phyloP scores from a whole-genome alignment of 2,113 vertebrate genomes.

The Corythornis vintsioides region DNA sequence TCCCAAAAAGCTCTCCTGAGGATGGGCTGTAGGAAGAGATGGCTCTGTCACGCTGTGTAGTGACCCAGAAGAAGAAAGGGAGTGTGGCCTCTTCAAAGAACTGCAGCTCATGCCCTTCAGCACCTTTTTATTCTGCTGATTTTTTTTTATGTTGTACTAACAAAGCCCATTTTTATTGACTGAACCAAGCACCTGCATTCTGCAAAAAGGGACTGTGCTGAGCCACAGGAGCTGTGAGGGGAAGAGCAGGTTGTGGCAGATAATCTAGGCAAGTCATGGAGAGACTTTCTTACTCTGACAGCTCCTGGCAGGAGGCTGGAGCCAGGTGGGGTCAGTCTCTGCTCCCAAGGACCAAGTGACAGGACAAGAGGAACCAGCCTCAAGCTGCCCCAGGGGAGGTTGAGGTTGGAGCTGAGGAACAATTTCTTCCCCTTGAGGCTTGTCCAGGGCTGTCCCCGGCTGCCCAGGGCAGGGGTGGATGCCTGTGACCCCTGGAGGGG shows the following conservation, averaged over 20 bases:
- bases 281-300: too few species aligned
- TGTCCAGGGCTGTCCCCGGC: too few species aligned
- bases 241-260: not conserved
- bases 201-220: not conserved
- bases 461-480: too few species aligned
- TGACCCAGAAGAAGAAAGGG: not conserved
- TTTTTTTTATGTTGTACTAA: not conserved
- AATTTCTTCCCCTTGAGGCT: too few species aligned
- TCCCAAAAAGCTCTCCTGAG: not conserved
- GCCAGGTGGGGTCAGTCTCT: too few species aligned
- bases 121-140: not conserved
- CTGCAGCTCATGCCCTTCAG: not conserved
- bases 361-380: too few species aligned
- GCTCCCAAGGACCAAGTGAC: too few species aligned
- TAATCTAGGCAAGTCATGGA: not conserved
- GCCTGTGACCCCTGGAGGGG: too few species aligned
- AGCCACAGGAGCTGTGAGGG: fast-evolving
- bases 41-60: not conserved
- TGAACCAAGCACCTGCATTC: not conserved
- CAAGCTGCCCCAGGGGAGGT: too few species aligned
- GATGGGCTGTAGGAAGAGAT: not conserved
- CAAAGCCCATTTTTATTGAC: not conserved
- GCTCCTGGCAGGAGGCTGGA: too few species aligned
- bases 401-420: too few species aligned
- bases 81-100: not conserved